Conservation (phyloP, 2,888 invertebrate species). For the Nephrotoma guestfalica region DNA sequence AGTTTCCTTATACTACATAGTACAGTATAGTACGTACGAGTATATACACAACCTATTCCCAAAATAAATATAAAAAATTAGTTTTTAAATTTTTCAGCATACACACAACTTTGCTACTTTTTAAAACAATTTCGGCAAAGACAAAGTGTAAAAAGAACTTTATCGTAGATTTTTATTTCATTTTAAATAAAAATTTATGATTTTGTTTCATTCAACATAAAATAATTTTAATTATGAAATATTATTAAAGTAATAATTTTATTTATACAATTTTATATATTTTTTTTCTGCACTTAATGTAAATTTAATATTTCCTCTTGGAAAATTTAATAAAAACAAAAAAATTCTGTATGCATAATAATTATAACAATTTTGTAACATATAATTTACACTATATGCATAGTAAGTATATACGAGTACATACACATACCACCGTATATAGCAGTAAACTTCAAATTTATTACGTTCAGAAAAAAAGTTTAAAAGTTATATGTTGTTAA, state of each 20-base stretch:
- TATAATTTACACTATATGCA: background rate
- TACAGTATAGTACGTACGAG: background rate
- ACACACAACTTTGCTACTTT: background rate
- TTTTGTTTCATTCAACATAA: background rate
- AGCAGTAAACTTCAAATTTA: background rate
- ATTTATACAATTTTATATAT: too few relatives aligned
- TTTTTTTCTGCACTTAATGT: background rate
- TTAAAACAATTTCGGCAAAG: background rate
- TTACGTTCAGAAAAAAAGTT: background rate
- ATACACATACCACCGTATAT: background rate
- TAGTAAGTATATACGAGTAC: background rate
- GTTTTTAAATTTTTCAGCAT: background rate
- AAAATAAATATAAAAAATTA: background rate
- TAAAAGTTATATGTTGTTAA: background rate
- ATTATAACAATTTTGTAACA: background rate
- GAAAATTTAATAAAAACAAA: background rate
- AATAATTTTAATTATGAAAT: background rate
- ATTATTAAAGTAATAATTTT: background rate
- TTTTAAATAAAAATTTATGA: background rate
- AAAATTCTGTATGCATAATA: background rate
- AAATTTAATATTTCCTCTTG: background rate
- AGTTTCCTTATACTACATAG: background rate
- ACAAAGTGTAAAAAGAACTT: background rate
- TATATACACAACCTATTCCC: background rate
- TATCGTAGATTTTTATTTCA: background rate